phyloP scores from a whole-genome alignment of 2,888 invertebrate genomes.

The Ophion ventricosus region DNA sequence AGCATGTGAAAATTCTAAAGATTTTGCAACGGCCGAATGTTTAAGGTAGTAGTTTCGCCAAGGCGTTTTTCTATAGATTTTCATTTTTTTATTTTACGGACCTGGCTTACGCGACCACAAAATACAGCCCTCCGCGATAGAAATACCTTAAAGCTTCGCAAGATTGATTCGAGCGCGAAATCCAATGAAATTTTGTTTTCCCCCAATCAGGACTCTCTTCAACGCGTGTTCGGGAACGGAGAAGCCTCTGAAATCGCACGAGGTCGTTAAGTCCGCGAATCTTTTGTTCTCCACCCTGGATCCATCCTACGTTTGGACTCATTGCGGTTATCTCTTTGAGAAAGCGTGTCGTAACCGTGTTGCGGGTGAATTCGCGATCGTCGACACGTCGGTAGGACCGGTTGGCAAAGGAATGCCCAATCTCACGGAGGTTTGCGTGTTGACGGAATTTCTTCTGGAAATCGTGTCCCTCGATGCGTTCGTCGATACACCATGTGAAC shows the following conservation, averaged over 20 bases:
- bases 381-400: constrained; percentile 80
- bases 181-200: too few species aligned
- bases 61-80: too few species aligned
- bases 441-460: constrained; percentile 91
- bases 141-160: too few species aligned
- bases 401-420: constrained; percentile 88
- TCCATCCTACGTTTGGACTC: constrained; percentile 94
- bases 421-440: constrained; percentile 88
- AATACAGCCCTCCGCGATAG: too few species aligned
- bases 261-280: constrained; percentile 93
- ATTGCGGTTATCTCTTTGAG: constrained; percentile 88
- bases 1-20: too few species aligned
- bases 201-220: constrained; percentile 78
- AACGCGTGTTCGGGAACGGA: constrained; percentile 77
- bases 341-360: constrained; percentile 84
- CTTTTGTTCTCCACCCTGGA: constrained; percentile 92
- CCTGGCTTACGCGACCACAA: too few species aligned
- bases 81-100: too few species aligned
- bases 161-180: background rate
- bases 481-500: constrained; percentile 90
- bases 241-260: constrained; percentile 84
- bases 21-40: too few species aligned
- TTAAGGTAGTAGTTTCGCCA: too few species aligned
- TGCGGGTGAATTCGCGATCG: constrained; percentile 54
- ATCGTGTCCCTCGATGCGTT: constrained; percentile 91